These are phyloP conservation scores for Dermolepida albohirtum DNA, from an alignment of 2,888 invertebrate species.

Conservation along the genomic window DNA sequence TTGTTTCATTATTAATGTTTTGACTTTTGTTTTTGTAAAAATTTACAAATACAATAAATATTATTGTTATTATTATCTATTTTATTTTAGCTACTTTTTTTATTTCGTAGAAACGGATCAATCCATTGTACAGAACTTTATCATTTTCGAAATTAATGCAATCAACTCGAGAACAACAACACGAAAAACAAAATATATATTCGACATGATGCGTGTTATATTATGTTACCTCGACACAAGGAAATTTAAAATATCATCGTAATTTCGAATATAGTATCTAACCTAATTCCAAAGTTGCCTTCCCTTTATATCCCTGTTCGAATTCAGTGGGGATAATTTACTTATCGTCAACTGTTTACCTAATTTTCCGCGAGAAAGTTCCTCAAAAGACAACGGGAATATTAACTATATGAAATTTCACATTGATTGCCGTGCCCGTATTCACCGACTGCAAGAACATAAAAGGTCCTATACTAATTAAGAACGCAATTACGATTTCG, in stretches of 20 bases:
- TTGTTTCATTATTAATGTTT: too few species aligned
- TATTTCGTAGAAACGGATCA: too few species aligned
- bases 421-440: conserved; percentile 15
- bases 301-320: conserved; percentile 13
- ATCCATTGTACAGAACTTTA: too few species aligned
- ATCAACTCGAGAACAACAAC: too few species aligned
- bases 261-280: background rate
- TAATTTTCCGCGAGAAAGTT: conserved; percentile 3
- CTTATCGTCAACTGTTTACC: conserved; percentile 28
- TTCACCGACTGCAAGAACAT: background rate
- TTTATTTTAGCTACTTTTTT: too few species aligned
- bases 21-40: too few species aligned
- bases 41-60: too few species aligned
- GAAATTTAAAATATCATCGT: conserved; percentile 12
- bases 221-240: background rate
- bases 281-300: conserved; percentile 27
- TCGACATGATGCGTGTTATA: background rate
- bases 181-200: background rate
- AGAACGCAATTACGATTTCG: conserved; percentile 25
- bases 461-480: conserved; percentile 35
- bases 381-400: conserved; percentile 21
- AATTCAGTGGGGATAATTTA: conserved; percentile 30
- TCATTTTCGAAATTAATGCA: too few species aligned
- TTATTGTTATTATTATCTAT: too few species aligned
- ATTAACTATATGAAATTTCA: conserved; percentile 25